A percentile compares a stretch with the other conserved stretches of the same genome.
phyloP scores from a whole-genome alignment of 64 coral and sea anemone species.

The Montipora foliosa region DNA sequence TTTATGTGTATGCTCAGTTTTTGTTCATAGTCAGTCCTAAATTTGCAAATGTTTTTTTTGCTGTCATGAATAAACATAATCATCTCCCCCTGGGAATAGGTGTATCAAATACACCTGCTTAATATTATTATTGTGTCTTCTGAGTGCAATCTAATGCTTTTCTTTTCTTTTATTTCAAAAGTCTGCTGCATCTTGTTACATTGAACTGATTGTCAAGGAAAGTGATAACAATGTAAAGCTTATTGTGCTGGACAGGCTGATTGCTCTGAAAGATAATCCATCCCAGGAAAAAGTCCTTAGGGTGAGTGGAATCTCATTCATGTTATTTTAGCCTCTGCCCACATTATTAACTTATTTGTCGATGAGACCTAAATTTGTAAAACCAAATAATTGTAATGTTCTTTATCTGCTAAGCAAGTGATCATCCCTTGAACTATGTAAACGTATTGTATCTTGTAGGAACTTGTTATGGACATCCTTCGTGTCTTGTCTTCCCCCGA shows the following conservation, averaged over 20 bases:
- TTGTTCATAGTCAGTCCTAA: no score
- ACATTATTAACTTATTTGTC: no score
- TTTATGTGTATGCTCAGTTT: no score
- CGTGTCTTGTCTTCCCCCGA: constrained; percentile 95
- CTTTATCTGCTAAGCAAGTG: no score
- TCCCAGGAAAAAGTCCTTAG: constrained; percentile 94
- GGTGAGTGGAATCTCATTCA: constrained; percentile 33
- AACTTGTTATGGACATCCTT: constrained; percentile 99
- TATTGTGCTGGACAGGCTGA: constrained; percentile 94
- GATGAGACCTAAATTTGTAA: no score
- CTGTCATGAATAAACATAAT: no score
- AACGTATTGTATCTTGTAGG: constrained; percentile 45
- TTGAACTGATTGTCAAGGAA: constrained; percentile 99
- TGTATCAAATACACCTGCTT: no score
- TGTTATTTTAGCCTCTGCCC: no score
- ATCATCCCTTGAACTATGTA: no score
- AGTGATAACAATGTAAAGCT: constrained; percentile 99
- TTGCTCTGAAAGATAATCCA: constrained; percentile 93
- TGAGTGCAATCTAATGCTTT: background rate
- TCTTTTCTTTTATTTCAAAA: constrained; percentile 29
- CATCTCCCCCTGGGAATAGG: no score
- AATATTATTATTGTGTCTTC: background rate
- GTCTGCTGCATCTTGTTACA: constrained; percentile 98
- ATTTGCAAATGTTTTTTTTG: no score
- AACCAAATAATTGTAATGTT: no score